Conservation (phyloP, 2,888 invertebrate genomes). For the Leptinotarsa tumamoca region DNA sequence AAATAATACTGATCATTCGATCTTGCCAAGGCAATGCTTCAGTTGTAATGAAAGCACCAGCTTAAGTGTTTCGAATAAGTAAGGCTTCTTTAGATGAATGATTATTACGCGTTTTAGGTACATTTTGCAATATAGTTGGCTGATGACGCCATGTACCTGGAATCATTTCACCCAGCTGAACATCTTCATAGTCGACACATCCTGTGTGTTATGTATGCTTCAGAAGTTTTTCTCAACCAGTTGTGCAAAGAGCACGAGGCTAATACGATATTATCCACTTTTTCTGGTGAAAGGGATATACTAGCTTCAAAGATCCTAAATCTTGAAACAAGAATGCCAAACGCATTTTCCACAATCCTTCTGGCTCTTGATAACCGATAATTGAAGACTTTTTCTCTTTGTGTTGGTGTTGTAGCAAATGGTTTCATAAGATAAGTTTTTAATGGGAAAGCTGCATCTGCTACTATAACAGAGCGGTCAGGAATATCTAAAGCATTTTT, state of each 20-base stretch:
- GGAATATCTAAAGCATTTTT: no score
- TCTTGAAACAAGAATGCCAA: conserved; percentile 9
- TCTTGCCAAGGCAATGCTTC: no score
- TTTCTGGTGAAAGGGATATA: not conserved
- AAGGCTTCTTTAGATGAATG: no score
- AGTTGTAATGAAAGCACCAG: no score
- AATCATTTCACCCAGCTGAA: no score
- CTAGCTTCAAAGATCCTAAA: conserved; percentile 15
- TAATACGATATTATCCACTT: not conserved
- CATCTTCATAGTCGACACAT: not conserved
- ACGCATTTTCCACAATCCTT: conserved; percentile 24
- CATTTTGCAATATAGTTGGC: no score
- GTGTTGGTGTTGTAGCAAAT: no score
- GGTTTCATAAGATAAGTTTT: conserved; percentile 12
- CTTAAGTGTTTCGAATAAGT: no score
- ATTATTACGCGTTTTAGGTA: no score
- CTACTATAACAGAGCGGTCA: not conserved
- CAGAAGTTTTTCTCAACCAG: not conserved
- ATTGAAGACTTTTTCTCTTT: conserved; percentile 12
- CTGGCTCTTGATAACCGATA: conserved; percentile 16
- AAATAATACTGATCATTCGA: no score
- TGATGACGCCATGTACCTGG: no score
- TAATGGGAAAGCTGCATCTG: not conserved
- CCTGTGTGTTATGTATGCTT: not conserved
- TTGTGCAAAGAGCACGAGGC: not conserved